Evolutionary conservation across 2,888 invertebrate genomes (phyloP).

Genomic region (Caenorhabditis afra): DNA sequence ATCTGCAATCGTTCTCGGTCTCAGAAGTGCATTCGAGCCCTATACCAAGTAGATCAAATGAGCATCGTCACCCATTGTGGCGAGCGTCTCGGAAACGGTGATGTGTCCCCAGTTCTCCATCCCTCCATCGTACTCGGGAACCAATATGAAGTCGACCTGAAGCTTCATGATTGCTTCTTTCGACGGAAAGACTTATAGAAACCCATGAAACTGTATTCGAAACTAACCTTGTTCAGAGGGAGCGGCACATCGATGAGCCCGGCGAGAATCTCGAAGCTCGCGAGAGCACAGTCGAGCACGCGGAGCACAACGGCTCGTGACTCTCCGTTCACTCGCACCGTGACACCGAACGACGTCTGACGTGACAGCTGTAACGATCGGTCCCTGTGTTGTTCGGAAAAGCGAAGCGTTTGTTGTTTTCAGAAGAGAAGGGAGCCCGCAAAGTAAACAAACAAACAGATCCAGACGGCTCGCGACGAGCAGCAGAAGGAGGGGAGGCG

Average conservation of each 20-base stretch:
- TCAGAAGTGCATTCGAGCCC: not conserved
- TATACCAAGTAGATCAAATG: conserved; percentile 67
- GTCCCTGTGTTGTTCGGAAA: not conserved
- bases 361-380: conserved; percentile 67
- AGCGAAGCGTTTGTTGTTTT: conserved; percentile 1
- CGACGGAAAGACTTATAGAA: not conserved
- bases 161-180: not conserved
- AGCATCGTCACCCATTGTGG: conserved; percentile 65
- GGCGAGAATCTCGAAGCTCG: conserved; percentile 67
- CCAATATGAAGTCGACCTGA: conserved; percentile 69
- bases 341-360: conserved; percentile 71
- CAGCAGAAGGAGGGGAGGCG: conserved; percentile 7
- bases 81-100: conserved; percentile 60
- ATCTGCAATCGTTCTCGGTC: conserved; percentile 18
- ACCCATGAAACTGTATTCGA: no score
- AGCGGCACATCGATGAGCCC: conserved; percentile 65
- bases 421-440: not conserved
- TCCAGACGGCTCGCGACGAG: conserved; percentile 3
- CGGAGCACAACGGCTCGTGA: conserved; percentile 52
- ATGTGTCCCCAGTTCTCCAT: conserved; percentile 75
- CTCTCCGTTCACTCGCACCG: conserved; percentile 63
- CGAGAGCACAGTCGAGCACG: conserved; percentile 65
- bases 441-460: conserved; percentile 44
- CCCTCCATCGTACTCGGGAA: conserved; percentile 69
- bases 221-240: conserved; percentile 67